Conservation (phyloP, 2,888 invertebrate species). For the Eupithecia exiguata region DNA sequence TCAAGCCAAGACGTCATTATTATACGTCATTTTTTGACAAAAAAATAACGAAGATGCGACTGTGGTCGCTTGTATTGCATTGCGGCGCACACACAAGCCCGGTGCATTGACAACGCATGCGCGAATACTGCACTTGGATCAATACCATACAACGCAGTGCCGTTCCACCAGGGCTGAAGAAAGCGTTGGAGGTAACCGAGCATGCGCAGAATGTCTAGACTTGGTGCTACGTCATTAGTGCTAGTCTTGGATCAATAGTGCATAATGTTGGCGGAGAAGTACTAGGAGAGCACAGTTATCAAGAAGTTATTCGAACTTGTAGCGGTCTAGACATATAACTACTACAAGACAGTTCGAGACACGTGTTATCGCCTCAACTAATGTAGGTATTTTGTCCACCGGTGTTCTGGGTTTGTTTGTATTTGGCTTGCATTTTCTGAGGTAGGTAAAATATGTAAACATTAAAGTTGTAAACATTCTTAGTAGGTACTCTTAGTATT, state of each 20-base stretch:
- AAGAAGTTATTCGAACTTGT: background rate
- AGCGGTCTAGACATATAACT: background rate
- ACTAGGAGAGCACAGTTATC: background rate
- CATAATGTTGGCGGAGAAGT: background rate
- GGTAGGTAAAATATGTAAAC: no score
- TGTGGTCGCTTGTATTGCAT: background rate
- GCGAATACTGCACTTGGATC: slow-evolving; percentile 17
- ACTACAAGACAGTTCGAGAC: background rate
- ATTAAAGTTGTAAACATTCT: no score
- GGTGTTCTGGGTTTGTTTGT: background rate
- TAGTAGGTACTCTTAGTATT: no score
- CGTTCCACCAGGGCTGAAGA: slow-evolving; percentile 26
- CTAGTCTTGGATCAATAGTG: slow-evolving; percentile 37
- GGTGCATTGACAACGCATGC: slow-evolving; percentile 15
- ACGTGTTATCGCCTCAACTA: background rate
- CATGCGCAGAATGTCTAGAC: slow-evolving; percentile 35
- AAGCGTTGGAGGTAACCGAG: slow-evolving; percentile 21
- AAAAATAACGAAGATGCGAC: background rate
- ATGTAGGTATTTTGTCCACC: background rate
- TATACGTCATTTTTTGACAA: background rate
- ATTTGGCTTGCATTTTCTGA: background rate
- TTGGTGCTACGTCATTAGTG: background rate
- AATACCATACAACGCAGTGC: slow-evolving; percentile 20
- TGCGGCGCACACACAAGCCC: background rate
- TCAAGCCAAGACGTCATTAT: background rate